A percentile compares a stretch with the other conserved stretches of the same genome.
Conservation (phyloP, 2,888 invertebrate genomes). For the Lycophotia porphyrea region DNA sequence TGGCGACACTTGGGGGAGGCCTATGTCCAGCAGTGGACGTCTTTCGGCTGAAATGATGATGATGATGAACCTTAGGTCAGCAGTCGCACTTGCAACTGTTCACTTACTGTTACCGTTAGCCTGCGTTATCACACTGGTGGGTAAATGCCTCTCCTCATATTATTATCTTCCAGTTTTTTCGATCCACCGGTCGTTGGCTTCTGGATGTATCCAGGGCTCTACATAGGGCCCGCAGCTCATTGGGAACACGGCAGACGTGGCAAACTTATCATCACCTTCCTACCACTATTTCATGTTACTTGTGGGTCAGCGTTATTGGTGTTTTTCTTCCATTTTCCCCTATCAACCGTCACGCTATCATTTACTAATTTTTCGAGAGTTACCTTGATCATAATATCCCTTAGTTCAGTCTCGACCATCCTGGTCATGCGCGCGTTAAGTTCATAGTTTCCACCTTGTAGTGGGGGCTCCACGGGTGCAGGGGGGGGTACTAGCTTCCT, state of each 20-base stretch:
- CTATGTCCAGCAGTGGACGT: no score
- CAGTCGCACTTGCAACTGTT: background rate
- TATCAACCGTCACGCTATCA: background rate
- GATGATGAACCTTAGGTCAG: background rate
- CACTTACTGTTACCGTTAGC: background rate
- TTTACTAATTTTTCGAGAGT: background rate
- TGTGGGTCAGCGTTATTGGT: background rate
- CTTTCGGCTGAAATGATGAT: no score
- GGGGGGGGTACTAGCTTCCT: conserved; percentile 13
- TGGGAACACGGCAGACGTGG: background rate
- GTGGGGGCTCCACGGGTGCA: background rate
- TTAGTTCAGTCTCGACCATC: conserved; percentile 75
- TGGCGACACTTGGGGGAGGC: no score
- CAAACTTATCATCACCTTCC: background rate
- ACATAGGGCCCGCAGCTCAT: background rate
- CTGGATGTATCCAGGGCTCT: background rate
- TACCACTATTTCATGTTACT: background rate
- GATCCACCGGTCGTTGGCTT: background rate
- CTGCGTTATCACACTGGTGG: background rate
- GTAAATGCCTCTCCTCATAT: background rate
- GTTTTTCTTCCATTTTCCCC: background rate
- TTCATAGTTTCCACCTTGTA: conserved; percentile 63
- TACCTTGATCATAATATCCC: conserved; percentile 78
- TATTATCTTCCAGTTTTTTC: background rate
- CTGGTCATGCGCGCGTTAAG: conserved; percentile 71